A percentile compares a stretch with the other conserved stretches of the same genome.
phyloP scores from a whole-genome alignment of 2,888 invertebrate species.

The Minunthozetes semirufus region DNA sequence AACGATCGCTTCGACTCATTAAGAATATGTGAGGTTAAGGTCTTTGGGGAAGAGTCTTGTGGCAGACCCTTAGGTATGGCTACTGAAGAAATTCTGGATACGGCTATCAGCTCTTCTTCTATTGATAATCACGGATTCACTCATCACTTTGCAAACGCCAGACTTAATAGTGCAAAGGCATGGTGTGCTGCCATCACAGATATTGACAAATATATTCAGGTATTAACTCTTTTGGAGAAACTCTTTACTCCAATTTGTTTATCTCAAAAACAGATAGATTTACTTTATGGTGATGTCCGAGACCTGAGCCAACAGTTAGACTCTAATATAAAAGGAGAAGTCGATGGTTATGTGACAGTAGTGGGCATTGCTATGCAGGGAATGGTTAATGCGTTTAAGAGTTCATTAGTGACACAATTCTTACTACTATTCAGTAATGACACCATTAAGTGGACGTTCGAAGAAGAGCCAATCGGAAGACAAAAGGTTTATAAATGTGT shows the following conservation, averaged over 20 bases:
- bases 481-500: constrained; percentile 44
- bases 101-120: constrained; percentile 43
- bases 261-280: constrained; percentile 4
- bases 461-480: constrained; percentile 44
- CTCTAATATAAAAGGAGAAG: not conserved
- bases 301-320: not conserved
- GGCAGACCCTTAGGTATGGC: constrained; percentile 45
- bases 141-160: constrained; percentile 42
- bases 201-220: constrained; percentile 41
- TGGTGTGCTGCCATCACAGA: constrained; percentile 44
- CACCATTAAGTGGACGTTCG: constrained; percentile 42
- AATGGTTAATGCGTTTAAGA: constrained; percentile 42
- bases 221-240: constrained; percentile 23
- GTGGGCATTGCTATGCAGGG: constrained; percentile 44
- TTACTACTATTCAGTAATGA: constrained; percentile 44
- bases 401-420: constrained; percentile 42
- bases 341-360: constrained; percentile 38
- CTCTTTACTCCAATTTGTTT: not conserved
- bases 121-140: constrained; percentile 38
- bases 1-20: constrained; percentile 44
- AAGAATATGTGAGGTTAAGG: constrained; percentile 44
- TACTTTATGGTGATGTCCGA: not conserved
- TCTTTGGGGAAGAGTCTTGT: constrained; percentile 44
- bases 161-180: constrained; percentile 43
- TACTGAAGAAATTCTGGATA: constrained; percentile 44